A percentile compares a stretch with the other conserved stretches of the same genome.
phyloP scores from a whole-genome alignment of 2,113 vertebrate genomes.

The Suricata suricatta region DNA sequence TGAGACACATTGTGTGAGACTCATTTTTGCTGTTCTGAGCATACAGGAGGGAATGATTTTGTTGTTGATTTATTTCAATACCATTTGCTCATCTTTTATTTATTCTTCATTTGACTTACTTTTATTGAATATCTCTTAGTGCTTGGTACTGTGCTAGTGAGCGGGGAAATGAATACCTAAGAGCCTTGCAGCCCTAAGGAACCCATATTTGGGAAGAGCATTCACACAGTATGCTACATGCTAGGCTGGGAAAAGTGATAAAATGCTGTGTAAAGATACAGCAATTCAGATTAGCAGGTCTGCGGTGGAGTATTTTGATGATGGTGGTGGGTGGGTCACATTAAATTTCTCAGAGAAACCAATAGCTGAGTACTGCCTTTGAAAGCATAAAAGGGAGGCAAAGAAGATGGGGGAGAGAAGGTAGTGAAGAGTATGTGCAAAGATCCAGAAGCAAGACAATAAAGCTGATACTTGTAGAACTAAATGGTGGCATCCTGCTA shows the following conservation, averaged over 20 bases:
- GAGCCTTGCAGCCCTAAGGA: background rate
- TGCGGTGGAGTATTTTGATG: background rate
- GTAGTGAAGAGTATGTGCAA: background rate
- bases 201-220: background rate
- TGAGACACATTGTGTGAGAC: constrained; percentile 48
- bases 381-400: background rate
- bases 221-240: background rate
- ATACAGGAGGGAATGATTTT: constrained; percentile 23
- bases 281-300: background rate
- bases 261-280: background rate
- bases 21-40: constrained; percentile 31
- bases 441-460: background rate
- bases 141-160: background rate
- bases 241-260: background rate
- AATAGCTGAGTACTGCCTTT: background rate
- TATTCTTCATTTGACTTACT: constrained; percentile 3
- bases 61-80: constrained; percentile 52
- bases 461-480: background rate
- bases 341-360: background rate
- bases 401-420: background rate
- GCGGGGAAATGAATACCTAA: background rate
- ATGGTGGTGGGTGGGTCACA: background rate
- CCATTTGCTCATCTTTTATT: constrained; percentile 19
- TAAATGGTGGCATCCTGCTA: background rate
- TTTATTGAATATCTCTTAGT: background rate